A percentile compares a stretch with the other conserved stretches of the same genome.
phyloP scores from a whole-genome alignment of 2,797 vertebrate genomes.

The Tamandua tetradactyla region DNA sequence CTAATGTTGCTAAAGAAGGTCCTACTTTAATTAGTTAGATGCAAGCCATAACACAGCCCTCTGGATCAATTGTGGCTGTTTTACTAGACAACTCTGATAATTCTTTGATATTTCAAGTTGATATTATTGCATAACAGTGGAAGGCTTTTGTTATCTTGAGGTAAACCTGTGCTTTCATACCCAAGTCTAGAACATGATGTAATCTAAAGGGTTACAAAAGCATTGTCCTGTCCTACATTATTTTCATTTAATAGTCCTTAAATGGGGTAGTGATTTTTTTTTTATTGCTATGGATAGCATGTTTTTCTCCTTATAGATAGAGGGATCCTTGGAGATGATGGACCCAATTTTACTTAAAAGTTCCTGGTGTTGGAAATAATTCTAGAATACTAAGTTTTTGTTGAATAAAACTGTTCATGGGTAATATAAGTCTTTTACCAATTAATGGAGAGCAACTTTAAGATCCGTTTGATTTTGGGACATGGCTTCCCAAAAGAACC shows the following conservation, averaged over 20 bases:
- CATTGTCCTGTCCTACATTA: neutral
- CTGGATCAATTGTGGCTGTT: constrained; percentile 6
- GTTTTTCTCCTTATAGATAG: neutral
- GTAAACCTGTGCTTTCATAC: constrained; percentile 31
- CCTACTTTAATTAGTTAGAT: constrained; percentile 53
- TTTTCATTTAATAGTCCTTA: neutral
- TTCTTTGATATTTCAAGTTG: constrained; percentile 50
- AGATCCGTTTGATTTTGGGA: neutral
- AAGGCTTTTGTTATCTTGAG: constrained; percentile 43
- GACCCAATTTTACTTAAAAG: neutral
- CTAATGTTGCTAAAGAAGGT: constrained; percentile 25
- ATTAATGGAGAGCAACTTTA: constrained; percentile 19
- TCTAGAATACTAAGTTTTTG: neutral
- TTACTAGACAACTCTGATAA: neutral
- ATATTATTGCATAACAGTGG: constrained; percentile 24
- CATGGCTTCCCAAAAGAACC: constrained; percentile 31
- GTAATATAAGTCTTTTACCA: neutral
- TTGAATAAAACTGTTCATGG: neutral
- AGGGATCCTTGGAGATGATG: neutral
- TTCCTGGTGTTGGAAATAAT: neutral
- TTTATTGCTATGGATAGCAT: neutral
- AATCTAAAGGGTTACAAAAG: constrained; percentile 33
- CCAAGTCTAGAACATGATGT: neutral
- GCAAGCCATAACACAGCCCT: neutral
- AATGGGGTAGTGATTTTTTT: neutral